Conservation (phyloP, 1,140 invertebrate genomes). For the Paracyclopina nana region DNA sequence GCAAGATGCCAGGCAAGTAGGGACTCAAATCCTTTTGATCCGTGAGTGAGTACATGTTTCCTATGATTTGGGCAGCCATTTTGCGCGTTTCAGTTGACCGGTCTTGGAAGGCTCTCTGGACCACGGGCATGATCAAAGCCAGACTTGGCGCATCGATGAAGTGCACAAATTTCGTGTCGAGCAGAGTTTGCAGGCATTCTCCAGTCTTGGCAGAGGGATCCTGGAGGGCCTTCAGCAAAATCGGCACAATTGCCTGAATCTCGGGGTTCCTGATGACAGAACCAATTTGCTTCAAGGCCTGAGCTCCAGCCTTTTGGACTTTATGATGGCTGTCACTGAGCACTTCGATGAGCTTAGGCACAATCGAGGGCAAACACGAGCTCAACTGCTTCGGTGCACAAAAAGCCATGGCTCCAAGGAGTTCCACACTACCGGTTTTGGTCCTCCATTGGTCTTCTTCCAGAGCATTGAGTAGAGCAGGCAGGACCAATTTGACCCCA, state of each 20-base stretch:
- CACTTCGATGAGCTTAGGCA: constrained; percentile 93
- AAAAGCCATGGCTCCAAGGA: constrained; percentile 90
- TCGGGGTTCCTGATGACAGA: constrained; percentile 96
- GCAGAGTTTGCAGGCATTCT: constrained; percentile 63
- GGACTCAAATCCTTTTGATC: constrained; percentile 95
- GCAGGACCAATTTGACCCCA: constrained; percentile 86
- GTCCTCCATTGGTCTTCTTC: constrained; percentile 98
- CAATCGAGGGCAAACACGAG: constrained; percentile 89
- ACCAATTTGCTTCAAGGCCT: constrained; percentile 87
- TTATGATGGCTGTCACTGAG: constrained; percentile 91
- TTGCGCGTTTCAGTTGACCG: constrained; percentile 90
- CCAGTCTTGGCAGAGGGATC: constrained; percentile 92
- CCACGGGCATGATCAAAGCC: constrained; percentile 96
- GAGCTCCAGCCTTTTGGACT: constrained; percentile 88
- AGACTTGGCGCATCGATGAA: constrained; percentile 97
- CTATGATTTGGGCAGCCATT: constrained; percentile 72
- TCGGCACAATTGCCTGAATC: constrained; percentile 74
- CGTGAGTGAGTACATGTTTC: constrained; percentile 97
- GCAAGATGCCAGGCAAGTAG: constrained; percentile 88
- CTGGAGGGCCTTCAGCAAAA: constrained; percentile 74
- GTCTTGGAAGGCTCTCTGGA: constrained; percentile 89
- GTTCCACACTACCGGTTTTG: constrained; percentile 80
- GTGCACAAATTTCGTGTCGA: constrained; percentile 96
- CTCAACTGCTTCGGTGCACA: constrained; percentile 96
- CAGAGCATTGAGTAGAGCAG: constrained; percentile 68